These are phyloP conservation scores for Microtus montanus DNA, from an alignment of 2,113 vertebrate genomes.

Conservation along the genomic window DNA sequence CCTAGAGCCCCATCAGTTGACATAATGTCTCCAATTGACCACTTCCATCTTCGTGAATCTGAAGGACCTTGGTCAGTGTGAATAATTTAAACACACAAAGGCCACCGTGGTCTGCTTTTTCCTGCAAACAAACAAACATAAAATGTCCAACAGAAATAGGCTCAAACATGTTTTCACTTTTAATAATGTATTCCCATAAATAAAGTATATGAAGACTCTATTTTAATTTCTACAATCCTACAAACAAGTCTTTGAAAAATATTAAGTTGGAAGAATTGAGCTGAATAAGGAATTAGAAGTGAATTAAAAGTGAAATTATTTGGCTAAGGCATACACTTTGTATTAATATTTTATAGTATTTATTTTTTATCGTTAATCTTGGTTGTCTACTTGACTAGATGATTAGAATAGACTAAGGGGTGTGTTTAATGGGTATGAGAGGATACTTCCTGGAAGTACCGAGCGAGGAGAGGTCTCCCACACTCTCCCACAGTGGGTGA, in stretches of 20 bases:
- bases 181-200: slow-evolving; percentile 48
- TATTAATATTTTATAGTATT: background rate
- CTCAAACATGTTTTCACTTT: slow-evolving; percentile 22
- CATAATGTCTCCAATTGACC: slow-evolving; percentile 26
- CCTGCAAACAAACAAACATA: slow-evolving; percentile 48
- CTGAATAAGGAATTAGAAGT: background rate
- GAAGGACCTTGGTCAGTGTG: background rate
- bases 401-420: background rate
- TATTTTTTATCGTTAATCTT: background rate
- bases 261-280: background rate
- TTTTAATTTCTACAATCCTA: slow-evolving; percentile 1
- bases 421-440: background rate
- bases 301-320: background rate
- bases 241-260: background rate
- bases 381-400: background rate
- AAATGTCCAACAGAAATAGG: slow-evolving; percentile 16
- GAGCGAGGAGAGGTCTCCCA: background rate
- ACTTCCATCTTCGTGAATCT: background rate
- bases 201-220: background rate
- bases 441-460: background rate
- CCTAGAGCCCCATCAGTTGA: background rate
- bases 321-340: background rate
- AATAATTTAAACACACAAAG: slow-evolving; percentile 53
- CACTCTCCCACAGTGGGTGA: background rate
- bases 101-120: slow-evolving; percentile 7